Conservation (phyloP, 2,797 vertebrate genomes). For the Crossoptilon crossoptilon region DNA sequence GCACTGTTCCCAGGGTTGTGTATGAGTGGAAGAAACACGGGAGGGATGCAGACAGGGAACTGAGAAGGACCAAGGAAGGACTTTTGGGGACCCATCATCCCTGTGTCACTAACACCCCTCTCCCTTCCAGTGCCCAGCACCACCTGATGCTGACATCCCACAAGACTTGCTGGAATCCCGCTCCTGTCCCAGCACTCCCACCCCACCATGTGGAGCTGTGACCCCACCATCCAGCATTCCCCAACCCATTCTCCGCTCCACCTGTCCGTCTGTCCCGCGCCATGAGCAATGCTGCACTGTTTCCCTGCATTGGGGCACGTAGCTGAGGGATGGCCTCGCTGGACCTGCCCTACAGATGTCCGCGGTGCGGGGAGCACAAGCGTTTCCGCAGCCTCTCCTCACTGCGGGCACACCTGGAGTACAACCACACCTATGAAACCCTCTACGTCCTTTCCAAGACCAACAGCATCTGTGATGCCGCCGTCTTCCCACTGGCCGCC, state of each 20-base stretch:
- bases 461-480: conserved; percentile 95
- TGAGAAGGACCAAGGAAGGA: too few relatives aligned
- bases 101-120: background rate
- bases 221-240: accelerated
- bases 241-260: accelerated
- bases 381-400: conserved; percentile 98
- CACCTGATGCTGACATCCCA: background rate
- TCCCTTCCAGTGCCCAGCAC: conserved; percentile 29
- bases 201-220: background rate
- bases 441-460: conserved; percentile 99
- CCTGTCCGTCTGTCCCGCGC: background rate
- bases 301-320: background rate
- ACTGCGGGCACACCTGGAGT: conserved; percentile 95
- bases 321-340: conserved; percentile 94
- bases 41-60: too few relatives aligned
- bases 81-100: accelerated
- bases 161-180: accelerated
- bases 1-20: background rate
- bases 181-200: background rate
- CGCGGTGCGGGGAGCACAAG: conserved; percentile 98
- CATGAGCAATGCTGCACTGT: background rate
- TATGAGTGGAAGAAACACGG: accelerated
- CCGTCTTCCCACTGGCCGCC: conserved; percentile 90
- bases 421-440: conserved; percentile 99
- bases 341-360: conserved; percentile 98